These are phyloP conservation scores for Jordanella pulchra DNA, from an alignment of 2,797 vertebrate genomes.

Conservation along the genomic window DNA sequence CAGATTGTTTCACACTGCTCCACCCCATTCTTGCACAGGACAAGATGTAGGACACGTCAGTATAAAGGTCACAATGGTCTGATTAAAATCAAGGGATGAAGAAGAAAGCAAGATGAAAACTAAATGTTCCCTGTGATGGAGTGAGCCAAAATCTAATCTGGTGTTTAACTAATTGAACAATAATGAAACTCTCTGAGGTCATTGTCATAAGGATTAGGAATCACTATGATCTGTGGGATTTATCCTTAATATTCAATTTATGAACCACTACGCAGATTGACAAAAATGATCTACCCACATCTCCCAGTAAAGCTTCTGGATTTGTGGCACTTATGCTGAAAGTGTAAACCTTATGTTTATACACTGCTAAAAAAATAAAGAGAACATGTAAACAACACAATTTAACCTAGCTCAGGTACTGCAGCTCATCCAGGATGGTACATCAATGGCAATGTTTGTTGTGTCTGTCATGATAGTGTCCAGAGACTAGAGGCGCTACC, in stretches of 20 bases:
- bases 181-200: constrained; percentile 62
- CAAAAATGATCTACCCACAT: constrained; percentile 46
- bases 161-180: constrained; percentile 51
- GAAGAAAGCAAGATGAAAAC: constrained; percentile 53
- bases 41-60: constrained; percentile 22
- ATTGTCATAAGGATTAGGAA: constrained; percentile 38
- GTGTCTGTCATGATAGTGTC: too few species aligned
- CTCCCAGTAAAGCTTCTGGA: constrained; percentile 32
- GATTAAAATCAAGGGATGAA: constrained; percentile 65
- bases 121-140: constrained; percentile 60
- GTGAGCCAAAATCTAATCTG: constrained; percentile 53
- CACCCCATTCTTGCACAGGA: constrained; percentile 6
- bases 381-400: too few species aligned
- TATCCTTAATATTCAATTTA: constrained; percentile 43
- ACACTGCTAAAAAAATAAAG: too few species aligned
- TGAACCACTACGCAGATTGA: constrained; percentile 44
- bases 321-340: constrained; percentile 59
- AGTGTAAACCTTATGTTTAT: not conserved
- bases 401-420: too few species aligned
- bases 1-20: constrained; percentile 10
- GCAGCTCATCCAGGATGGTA: too few species aligned
- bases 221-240: constrained; percentile 28
- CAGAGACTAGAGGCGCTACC: too few species aligned
- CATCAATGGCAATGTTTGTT: too few species aligned
- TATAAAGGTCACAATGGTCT: constrained; percentile 49